Conservation (phyloP, 1,140 invertebrate species). For the Tetramorium parvispinum region DNA sequence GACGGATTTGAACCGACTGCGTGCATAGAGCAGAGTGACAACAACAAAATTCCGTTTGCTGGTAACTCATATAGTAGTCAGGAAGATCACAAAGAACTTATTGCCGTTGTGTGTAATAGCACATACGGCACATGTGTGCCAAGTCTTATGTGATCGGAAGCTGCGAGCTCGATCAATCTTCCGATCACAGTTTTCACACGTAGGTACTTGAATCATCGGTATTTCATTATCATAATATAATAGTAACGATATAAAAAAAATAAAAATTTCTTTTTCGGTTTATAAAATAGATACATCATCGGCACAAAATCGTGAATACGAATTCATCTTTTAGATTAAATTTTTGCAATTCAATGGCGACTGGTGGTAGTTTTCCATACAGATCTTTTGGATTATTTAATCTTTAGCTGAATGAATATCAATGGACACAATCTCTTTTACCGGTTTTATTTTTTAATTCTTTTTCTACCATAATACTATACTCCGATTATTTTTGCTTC, state of each 20-base stretch:
- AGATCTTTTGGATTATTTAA: neutral
- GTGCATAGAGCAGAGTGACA: constrained; percentile 52
- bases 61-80: constrained; percentile 59
- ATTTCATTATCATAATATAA: constrained; percentile 43
- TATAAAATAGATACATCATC: neutral
- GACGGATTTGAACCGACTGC: constrained; percentile 60
- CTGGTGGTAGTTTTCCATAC: neutral
- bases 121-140: constrained; percentile 32
- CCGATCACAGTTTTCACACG: constrained; percentile 45
- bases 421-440: neutral
- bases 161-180: constrained; percentile 58
- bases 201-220: constrained; percentile 41
- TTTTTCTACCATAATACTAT: neutral
- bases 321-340: constrained; percentile 24
- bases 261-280: neutral
- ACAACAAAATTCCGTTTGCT: constrained; percentile 63
- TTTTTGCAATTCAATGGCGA: neutral
- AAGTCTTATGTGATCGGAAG: constrained; percentile 40
- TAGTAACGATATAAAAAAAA: constrained; percentile 13
- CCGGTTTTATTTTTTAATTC: neutral
- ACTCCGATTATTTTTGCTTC: neutral
- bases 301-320: neutral
- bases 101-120: constrained; percentile 21
- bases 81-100: constrained; percentile 58
- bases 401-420: constrained; percentile 17